These are phyloP conservation scores for Bilobella aurantiaca DNA, from an alignment of 1,140 invertebrate species.

Conservation along the genomic window DNA sequence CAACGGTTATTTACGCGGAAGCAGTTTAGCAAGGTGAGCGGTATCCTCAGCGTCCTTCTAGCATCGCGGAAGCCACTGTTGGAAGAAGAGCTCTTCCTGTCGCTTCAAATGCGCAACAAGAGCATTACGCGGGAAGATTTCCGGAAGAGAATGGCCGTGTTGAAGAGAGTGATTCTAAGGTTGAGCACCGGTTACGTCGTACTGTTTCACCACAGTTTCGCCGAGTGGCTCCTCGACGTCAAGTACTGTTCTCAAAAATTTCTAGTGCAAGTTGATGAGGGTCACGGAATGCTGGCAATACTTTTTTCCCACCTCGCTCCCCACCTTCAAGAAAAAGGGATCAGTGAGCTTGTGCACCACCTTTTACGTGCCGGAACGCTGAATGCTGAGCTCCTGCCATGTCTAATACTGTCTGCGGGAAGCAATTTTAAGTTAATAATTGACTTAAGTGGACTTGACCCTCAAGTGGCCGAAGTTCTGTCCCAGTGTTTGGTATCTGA, in stretches of 20 bases:
- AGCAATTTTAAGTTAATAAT: conserved; percentile 18
- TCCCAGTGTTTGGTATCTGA: conserved; percentile 42
- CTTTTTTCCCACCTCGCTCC: conserved; percentile 57
- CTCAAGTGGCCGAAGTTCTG: conserved; percentile 40
- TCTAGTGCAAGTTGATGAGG: conserved; percentile 71
- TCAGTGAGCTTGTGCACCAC: conserved; percentile 50
- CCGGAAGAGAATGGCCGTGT: conserved; percentile 62
- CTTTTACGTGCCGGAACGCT: conserved; percentile 38
- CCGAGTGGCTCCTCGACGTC: conserved; percentile 87
- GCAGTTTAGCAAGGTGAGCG: conserved; percentile 73
- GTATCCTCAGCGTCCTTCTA: conserved; percentile 74
- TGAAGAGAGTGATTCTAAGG: conserved; percentile 58
- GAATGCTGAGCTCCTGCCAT: conserved; percentile 37
- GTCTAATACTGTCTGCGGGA: conserved; percentile 38
- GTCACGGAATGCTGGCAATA: conserved; percentile 79
- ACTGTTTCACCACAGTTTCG: conserved; percentile 81
- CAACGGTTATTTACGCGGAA: conserved; percentile 81
- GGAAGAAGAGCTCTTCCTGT: conserved; percentile 65
- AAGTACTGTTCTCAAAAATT: conserved; percentile 94
- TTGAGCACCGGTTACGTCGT: conserved; percentile 42
- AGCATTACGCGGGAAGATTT: conserved; percentile 74
- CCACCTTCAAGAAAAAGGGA: conserved; percentile 45
- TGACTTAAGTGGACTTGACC: conserved; percentile 18
- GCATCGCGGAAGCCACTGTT: conserved; percentile 74
- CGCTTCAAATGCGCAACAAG: conserved; percentile 68